These are phyloP conservation scores for Lasaia peninsularis DNA, from an alignment of 1,140 invertebrate species.

Conservation along the genomic window DNA sequence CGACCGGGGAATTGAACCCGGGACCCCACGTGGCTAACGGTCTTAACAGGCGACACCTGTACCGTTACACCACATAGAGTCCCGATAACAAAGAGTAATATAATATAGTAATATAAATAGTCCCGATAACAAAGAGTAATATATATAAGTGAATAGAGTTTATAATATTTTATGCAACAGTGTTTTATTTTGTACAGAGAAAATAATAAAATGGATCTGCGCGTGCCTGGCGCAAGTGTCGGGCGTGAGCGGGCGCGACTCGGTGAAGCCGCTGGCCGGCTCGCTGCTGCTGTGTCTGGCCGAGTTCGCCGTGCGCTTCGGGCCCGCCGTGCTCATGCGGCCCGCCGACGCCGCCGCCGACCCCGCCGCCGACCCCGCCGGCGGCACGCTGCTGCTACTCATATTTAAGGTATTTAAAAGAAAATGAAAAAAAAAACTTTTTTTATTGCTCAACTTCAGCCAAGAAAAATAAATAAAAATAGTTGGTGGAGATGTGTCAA, in stretches of 20 bases:
- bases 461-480: no score
- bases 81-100: no score
- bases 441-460: no score
- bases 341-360: constrained; percentile 87
- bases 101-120: neutral
- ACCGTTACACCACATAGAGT: no score
- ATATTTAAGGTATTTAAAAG: constrained; percentile 82
- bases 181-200: constrained; percentile 42
- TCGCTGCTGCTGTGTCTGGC: constrained; percentile 93
- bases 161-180: neutral
- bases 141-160: no score
- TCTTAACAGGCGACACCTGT: no score
- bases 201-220: constrained; percentile 70
- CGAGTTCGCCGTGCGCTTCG: constrained; percentile 96
- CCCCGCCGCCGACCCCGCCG: constrained; percentile 86
- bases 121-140: no score
- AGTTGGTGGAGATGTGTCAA: no score
- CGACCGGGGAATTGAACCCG: no score
- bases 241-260: constrained; percentile 70
- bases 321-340: constrained; percentile 86
- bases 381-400: constrained; percentile 86
- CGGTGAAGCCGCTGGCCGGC: constrained; percentile 86
- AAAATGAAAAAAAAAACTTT: no score
- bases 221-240: constrained; percentile 67
- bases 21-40: no score